phyloP scores from a whole-genome alignment of 2,888 invertebrate genomes.

The Netelia inedita region DNA sequence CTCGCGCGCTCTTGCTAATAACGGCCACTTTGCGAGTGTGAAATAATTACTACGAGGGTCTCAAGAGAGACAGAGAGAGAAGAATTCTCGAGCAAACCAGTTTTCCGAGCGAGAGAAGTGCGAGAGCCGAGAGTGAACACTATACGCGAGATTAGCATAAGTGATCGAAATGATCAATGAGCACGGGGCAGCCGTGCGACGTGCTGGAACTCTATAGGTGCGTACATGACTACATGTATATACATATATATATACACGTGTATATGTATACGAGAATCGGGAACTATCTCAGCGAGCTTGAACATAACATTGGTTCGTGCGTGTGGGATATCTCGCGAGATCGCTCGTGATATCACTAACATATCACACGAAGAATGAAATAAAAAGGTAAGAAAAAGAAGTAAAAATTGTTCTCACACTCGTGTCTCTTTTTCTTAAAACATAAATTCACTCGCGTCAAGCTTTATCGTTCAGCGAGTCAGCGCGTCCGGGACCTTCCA shows the following conservation, averaged over 20 bases:
- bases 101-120: slow-evolving; percentile 69
- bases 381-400: slow-evolving; percentile 10
- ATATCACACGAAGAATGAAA: slow-evolving; percentile 51
- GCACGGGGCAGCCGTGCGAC: slow-evolving; percentile 73
- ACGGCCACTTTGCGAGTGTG: slow-evolving; percentile 82
- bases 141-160: slow-evolving; percentile 79
- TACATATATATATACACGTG: not conserved
- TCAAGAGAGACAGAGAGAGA: slow-evolving; percentile 48
- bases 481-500: slow-evolving; percentile 42
- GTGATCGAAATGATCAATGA: slow-evolving; percentile 83
- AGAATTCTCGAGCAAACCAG: slow-evolving; percentile 76
- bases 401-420: slow-evolving; percentile 20
- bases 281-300: slow-evolving; percentile 53
- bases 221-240: slow-evolving; percentile 37
- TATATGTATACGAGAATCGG: slow-evolving; percentile 14
- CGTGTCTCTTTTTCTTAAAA: slow-evolving; percentile 1
- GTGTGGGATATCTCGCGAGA: slow-evolving; percentile 61
- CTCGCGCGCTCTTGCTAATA: slow-evolving; percentile 77
- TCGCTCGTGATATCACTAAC: slow-evolving; percentile 54
- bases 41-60: slow-evolving; percentile 83
- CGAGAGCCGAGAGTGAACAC: slow-evolving; percentile 65
- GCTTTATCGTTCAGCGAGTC: slow-evolving; percentile 45
- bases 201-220: slow-evolving; percentile 67
- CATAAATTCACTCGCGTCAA: slow-evolving; percentile 55
- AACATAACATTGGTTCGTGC: slow-evolving; percentile 50